Evolutionary conservation across 2,888 invertebrate genomes (phyloP).

Genomic region (Agriopis marginaria): DNA sequence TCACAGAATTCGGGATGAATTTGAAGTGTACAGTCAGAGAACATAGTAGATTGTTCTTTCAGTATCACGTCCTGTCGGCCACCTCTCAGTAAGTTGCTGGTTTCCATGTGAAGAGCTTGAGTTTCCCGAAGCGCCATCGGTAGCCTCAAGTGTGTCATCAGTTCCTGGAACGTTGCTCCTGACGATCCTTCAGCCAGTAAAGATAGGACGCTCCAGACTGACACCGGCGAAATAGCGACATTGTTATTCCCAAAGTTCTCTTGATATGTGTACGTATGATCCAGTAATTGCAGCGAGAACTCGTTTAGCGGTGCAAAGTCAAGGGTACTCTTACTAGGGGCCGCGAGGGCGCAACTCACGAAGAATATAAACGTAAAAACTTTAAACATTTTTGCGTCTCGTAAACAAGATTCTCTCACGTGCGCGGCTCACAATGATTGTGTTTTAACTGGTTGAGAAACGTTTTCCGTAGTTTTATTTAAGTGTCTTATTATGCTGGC

Average conservation of each 20-base stretch:
- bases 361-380: slow-evolving; percentile 58
- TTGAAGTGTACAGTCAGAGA: slow-evolving; percentile 65
- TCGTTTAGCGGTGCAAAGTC: slow-evolving; percentile 70
- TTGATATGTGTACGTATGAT: slow-evolving; percentile 72
- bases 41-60: slow-evolving; percentile 70
- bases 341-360: slow-evolving; percentile 54
- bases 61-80: slow-evolving; percentile 66
- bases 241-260: slow-evolving; percentile 73
- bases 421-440: slow-evolving; percentile 65
- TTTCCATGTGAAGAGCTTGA: slow-evolving; percentile 68
- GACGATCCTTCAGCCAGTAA: slow-evolving; percentile 77
- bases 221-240: slow-evolving; percentile 74
- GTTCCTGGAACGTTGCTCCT: slow-evolving; percentile 73
- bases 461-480: slow-evolving; percentile 51
- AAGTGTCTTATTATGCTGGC: slow-evolving; percentile 41
- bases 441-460: slow-evolving; percentile 71
- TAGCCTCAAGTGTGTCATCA: slow-evolving; percentile 66
- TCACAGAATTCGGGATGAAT: slow-evolving; percentile 76
- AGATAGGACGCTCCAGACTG: slow-evolving; percentile 77
- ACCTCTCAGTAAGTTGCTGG: slow-evolving; percentile 62
- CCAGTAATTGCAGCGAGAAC: slow-evolving; percentile 71
- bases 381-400: slow-evolving; percentile 65
- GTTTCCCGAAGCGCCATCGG: slow-evolving; percentile 71
- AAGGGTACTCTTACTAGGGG: slow-evolving; percentile 55
- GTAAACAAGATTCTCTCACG: slow-evolving; percentile 63